Conservation (phyloP, 37 sponge, comb jelly and placozoan genomes). For the Trichoplax adhaerens region DNA sequence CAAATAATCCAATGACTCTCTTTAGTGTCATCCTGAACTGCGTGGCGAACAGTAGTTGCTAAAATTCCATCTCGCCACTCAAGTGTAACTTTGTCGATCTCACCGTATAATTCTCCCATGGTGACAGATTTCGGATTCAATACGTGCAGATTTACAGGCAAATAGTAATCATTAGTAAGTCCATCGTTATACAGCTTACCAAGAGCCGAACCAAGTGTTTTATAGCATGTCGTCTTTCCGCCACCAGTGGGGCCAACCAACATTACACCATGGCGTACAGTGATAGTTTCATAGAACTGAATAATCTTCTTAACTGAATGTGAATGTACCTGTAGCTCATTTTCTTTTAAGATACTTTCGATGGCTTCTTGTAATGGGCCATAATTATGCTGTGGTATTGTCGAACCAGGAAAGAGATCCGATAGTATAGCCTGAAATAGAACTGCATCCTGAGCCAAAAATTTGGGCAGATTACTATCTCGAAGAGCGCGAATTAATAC, state of each 20-base stretch:
- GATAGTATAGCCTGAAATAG: slow-evolving; percentile 83
- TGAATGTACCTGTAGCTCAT: slow-evolving; percentile 27
- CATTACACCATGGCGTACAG: slow-evolving; percentile 97
- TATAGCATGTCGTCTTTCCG: slow-evolving; percentile 86
- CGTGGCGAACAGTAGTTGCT: slow-evolving; percentile 83
- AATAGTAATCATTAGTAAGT: slow-evolving; percentile 37
- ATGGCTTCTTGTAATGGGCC: slow-evolving; percentile 72
- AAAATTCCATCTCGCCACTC: slow-evolving; percentile 98
- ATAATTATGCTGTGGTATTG: slow-evolving; percentile 87
- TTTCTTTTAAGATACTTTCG: slow-evolving; percentile 27
- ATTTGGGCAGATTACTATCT: slow-evolving; percentile 97
- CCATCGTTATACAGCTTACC: slow-evolving; percentile 43
- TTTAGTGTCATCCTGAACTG: slow-evolving; percentile 89
- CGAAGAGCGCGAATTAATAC: slow-evolving; percentile 87
- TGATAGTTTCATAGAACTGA: slow-evolving; percentile 89
- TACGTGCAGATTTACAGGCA: slow-evolving; percentile 75
- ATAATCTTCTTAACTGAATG: slow-evolving; percentile 60
- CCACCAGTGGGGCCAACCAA: slow-evolving; percentile 98
- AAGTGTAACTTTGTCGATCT: slow-evolving; percentile 80
- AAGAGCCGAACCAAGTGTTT: slow-evolving; percentile 1
- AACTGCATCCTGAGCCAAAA: slow-evolving; percentile 79
- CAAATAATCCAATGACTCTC: slow-evolving; percentile 98
- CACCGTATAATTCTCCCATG: slow-evolving; percentile 98
- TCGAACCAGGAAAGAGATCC: slow-evolving; percentile 87
- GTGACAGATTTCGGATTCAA: slow-evolving; percentile 91